Base-by-base conservation (phyloP, 1,140 invertebrate species). In the Oreohelix idahoensis region DNA sequence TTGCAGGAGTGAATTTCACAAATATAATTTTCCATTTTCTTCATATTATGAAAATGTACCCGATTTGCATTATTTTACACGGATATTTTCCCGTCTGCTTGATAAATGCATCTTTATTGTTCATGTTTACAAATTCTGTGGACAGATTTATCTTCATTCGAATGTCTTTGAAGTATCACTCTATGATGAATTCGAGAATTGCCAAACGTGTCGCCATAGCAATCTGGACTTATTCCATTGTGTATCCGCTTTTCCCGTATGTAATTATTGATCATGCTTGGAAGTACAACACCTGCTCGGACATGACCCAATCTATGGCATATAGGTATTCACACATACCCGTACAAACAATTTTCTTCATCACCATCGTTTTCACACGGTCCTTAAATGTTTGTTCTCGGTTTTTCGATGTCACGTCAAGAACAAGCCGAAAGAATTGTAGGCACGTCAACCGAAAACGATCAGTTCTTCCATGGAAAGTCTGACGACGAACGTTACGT, bases 141-240 rank as follows among this genome's bases (percentile, higher is more conserved):
- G 71, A 73, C n/a, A 39, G 71, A 26, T 73, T 73, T 26, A 45
- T 73, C 23, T 73, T 73, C 71, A 73, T 73, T 29, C 71, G 71
- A 20, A 73, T 73, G 71, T 73, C 71, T 20, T 26, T 73, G 5
- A 39, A 73, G 10, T 73, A 73, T 23, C 71, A 73, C 20, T 39
- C 35, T 8, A 73, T 45, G 0, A 73, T 73, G 71, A 73, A 45
- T n/a, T 23, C 36, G 11, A 17, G 20, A 26, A 42, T 39, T 29
- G 71, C 42, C 20, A 73, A 45, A 45, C 36, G 36, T 73, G 36
- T 73, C 5, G 71, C 42, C 17, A 10, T 73, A 39, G 10, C 17
- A 17, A 45, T 73, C 5, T 73, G 71, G 71, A 10, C 36, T n/a
- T 39, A 26, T 26, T 39, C 71, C 1, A 11, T 42, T 0, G 1